Evolutionary conservation across 2,113 vertebrate species (phyloP).

Genomic region (Channa argus): DNA sequence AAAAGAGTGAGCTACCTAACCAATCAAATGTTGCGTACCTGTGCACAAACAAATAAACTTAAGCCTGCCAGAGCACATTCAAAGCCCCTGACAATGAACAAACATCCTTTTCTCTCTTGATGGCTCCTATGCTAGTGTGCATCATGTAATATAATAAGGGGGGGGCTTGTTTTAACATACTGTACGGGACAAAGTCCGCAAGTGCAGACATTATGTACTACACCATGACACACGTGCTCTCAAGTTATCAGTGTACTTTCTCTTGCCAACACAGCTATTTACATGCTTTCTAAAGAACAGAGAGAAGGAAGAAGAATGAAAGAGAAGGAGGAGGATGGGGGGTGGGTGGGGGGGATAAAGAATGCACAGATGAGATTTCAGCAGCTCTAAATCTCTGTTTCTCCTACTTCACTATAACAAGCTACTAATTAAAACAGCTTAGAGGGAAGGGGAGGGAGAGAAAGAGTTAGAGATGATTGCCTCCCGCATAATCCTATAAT

Average conservation of each 20-base stretch:
- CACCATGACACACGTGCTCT: slow-evolving; percentile 3
- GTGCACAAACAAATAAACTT: no score
- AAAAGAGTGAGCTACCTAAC: no score
- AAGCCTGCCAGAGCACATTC: no score
- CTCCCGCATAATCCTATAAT: slow-evolving; percentile 83
- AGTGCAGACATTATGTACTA: no score
- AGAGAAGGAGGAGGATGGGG: slow-evolving; percentile 24
- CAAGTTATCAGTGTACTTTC: slow-evolving; percentile 23
- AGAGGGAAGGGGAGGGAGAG: slow-evolving; percentile 66
- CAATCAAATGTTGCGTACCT: no score
- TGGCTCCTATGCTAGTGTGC: neutral
- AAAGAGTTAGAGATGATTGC: slow-evolving; percentile 76
- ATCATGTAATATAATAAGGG: no score
- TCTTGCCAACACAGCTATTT: slow-evolving; percentile 43
- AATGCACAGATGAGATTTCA: slow-evolving; percentile 78
- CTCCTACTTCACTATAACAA: slow-evolving; percentile 81
- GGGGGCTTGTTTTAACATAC: neutral
- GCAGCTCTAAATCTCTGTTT: slow-evolving; percentile 77
- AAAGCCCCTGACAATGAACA: no score
- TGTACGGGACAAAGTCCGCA: no score
- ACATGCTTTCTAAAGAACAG: slow-evolving; percentile 43
- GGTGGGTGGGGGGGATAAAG: slow-evolving; percentile 37
- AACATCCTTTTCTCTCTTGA: neutral
- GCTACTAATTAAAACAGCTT: slow-evolving; percentile 84
- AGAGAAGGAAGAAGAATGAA: slow-evolving; percentile 47